Evolutionary conservation across 2,888 invertebrate genomes (phyloP), one percentile per base, ranked within the genome.

Genomic region (Phymatocera aterrima): DNA sequence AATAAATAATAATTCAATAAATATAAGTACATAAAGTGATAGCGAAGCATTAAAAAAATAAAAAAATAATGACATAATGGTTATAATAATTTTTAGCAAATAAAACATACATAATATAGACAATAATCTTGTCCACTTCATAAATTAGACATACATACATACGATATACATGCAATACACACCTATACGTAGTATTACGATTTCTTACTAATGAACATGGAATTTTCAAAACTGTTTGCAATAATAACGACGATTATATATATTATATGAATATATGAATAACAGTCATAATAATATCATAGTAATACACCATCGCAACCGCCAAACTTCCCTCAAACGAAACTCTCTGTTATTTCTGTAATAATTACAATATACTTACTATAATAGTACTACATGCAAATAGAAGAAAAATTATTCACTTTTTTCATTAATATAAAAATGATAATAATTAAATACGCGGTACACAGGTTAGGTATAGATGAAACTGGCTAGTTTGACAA

Each of bases 241-340:
- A 68, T 68, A 68, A 68, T 28, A 28, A 68, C 21, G 46, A 68
- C 46, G 37, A 8, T 12, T 64, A 37, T 6, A 34, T 64, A 21
- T 15, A 37, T 37, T 34, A 75, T 21, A 61, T 61, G 54, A 64
- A 61, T 68, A 81, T 77, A 81, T 77, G 81, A 84, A 83, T 84
- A 86, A 86, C 85, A 85, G 86, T 86, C 85, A 86, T 80, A 82
- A 37, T 24, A 77, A 61, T 57, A 43, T 6, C 68, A 83, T 77
- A 79, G 68, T 77, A 68, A 79, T 79, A 77, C 72, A n/a, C n/a
- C 75, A 79, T 54, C 77, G 77, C 57, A 78, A 79, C 65, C 80
- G 82, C 80, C 77, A 79, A 77, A 84, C 79, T 84, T 83, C 79
- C 80, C 81, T 83, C 79, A 79, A 77, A n/a, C n/a, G n/a, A n/a